Percentiles rank a stretch among this genome's conserved stretches.
These are phyloP conservation scores for Sceloporus undulatus DNA, from an alignment of 2,113 vertebrate species.

Conservation along the genomic window DNA sequence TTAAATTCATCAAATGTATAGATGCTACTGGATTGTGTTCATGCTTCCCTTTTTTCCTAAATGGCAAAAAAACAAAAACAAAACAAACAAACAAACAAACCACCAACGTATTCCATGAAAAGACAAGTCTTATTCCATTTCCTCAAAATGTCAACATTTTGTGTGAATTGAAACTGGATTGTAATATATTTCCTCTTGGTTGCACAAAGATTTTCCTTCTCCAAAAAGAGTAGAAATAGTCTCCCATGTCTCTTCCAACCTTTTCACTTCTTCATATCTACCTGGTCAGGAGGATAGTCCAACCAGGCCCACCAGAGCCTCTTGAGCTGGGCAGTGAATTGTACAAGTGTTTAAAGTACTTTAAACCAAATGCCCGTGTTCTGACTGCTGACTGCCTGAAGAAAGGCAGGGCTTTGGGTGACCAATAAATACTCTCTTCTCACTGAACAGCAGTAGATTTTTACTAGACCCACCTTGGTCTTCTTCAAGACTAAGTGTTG, in stretches of 20 bases:
- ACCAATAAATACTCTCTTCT: background rate
- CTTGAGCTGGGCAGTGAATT: background rate
- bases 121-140: background rate
- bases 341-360: background rate
- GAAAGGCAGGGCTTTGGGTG: background rate
- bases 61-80: background rate
- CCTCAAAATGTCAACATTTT: background rate
- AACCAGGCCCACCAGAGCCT: background rate
- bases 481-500: background rate
- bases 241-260: background rate
- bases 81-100: too few species aligned
- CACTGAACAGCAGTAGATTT: background rate
- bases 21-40: background rate
- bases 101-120: background rate
- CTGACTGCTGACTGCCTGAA: background rate
- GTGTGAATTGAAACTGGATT: background rate
- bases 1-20: background rate
- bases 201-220: background rate
- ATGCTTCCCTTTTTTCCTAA: background rate
- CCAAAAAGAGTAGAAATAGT: background rate
- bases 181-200: background rate
- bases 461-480: background rate
- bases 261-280: background rate
- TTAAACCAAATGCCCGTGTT: background rate
- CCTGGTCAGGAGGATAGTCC: too few species aligned